Evolutionary conservation across 1,140 invertebrate genomes (phyloP).

Genomic region (Drosophila gunungcola): DNA sequence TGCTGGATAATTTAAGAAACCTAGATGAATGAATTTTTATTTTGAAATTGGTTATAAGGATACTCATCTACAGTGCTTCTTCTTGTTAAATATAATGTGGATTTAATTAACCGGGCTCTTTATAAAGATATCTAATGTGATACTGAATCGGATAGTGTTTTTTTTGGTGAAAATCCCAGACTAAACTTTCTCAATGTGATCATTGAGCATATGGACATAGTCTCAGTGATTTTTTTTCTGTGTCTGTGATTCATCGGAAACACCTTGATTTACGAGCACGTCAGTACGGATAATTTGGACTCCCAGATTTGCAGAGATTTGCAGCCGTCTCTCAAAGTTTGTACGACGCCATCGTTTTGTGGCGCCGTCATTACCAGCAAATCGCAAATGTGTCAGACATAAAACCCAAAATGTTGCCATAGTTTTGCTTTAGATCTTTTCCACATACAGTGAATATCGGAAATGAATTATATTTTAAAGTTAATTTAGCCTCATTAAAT

Average conservation of each 20-base stretch:
- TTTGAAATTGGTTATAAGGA: too few species aligned
- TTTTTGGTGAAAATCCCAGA: too few species aligned
- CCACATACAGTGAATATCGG: slow-evolving; percentile 9
- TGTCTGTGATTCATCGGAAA: slow-evolving; percentile 21
- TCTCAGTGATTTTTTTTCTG: not conserved
- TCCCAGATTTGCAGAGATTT: slow-evolving; percentile 12
- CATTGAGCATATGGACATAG: not conserved
- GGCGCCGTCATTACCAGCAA: slow-evolving; percentile 33
- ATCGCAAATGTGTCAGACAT: slow-evolving; percentile 32
- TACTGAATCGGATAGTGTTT: too few species aligned
- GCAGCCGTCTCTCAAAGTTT: slow-evolving; percentile 12
- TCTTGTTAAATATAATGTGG: too few species aligned
- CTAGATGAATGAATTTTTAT: too few species aligned
- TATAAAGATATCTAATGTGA: too few species aligned
- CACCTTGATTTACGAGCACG: slow-evolving; percentile 37
- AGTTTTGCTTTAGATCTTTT: slow-evolving; percentile 26
- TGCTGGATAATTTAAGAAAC: too few species aligned
- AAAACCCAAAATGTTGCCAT: slow-evolving; percentile 19
- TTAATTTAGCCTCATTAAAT: too few species aligned
- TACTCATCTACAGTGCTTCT: too few species aligned
- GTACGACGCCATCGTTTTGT: slow-evolving; percentile 57
- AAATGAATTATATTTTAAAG: too few species aligned
- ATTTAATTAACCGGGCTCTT: too few species aligned
- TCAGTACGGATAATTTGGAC: slow-evolving; percentile 12
- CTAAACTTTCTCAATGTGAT: not conserved